Base-by-base conservation (phyloP, 2,797 vertebrate genomes). In the Synaphobranchus kaupii region DNA sequence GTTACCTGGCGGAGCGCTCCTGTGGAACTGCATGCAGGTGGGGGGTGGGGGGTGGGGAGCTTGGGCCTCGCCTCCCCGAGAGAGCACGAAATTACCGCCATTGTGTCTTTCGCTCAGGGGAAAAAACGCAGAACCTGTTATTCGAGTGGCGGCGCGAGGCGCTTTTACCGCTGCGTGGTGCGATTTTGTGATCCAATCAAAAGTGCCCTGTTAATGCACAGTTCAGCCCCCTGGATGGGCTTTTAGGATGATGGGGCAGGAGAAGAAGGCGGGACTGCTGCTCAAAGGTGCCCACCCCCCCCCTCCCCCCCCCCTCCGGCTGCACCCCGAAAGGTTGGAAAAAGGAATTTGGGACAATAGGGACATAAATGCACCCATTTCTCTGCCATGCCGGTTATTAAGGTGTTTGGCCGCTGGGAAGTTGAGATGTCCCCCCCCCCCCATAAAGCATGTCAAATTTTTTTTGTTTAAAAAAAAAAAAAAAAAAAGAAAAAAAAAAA, bases 41-140 rank as follows among this genome's bases (percentile, higher is more conserved):
- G 15, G 54, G 1, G 10, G 54, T n/a, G 39, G 6, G 60, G 9
- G 34, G 71, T 31, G 34, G 20, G 39, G 71, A 2, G 71, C 71
- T 54, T 31, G 54, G 44, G 82, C 85, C 89, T 91, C 87, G 66
- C 86, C 84, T 87, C 88, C 92, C 88, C 88, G 86, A 91, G 89
- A 90, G 81, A 87, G 88, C 90, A n/a, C 89, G 89, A 84, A 91
- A 93, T 87, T 89, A 86, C 84, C 92, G 88, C 89, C 91, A 89
- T 93, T 92, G 92, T 90, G 89, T 91, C 0, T 90, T 83, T 89
- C 88, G 83, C 89, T 88, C 90, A 73, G 92, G 3, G 54, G 90
- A 81, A 39, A 39, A 39, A 88, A 80, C 81, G 88, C 66, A 88
- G 90, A 90, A 78, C 52, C 87, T 87, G 84, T 73, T 73, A 71